Conservation (phyloP, 2,888 invertebrate species). For the Lottia scabra region DNA sequence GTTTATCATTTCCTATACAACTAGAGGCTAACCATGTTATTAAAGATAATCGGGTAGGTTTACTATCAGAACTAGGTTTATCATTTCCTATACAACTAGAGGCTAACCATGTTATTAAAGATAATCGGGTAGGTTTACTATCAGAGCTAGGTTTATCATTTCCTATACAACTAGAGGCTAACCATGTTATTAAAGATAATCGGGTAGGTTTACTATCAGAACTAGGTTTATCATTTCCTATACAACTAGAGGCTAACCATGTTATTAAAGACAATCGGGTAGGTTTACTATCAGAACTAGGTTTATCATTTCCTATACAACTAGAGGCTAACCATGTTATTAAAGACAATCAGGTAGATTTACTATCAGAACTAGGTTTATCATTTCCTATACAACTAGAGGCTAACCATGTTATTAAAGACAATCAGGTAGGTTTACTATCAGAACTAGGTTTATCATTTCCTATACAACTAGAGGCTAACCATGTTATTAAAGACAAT, state of each 20-base stretch:
- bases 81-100: constrained; percentile 77
- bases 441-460: too few relatives aligned
- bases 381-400: constrained; percentile 77
- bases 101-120: constrained; percentile 78
- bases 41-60: constrained; percentile 69
- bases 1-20: constrained; percentile 75
- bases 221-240: constrained; percentile 77
- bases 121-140: constrained; percentile 73
- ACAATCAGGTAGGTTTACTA: constrained; percentile 62
- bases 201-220: constrained; percentile 78
- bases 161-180: constrained; percentile 76
- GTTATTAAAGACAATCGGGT: constrained; percentile 74
- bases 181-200: constrained; percentile 76
- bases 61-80: constrained; percentile 80
- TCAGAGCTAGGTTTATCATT: constrained; percentile 80
- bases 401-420: constrained; percentile 78
- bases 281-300: constrained; percentile 79
- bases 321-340: constrained; percentile 81
- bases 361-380: constrained; percentile 80
- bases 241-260: constrained; percentile 78
- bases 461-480: background rate
- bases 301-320: constrained; percentile 75
- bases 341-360: constrained; percentile 69
- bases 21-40: constrained; percentile 81
- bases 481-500: too few relatives aligned